Evolutionary conservation across 2,888 invertebrate species (phyloP), one percentile per base, ranked within the genome.

Genomic region (Cosmorhoe ocellata): DNA sequence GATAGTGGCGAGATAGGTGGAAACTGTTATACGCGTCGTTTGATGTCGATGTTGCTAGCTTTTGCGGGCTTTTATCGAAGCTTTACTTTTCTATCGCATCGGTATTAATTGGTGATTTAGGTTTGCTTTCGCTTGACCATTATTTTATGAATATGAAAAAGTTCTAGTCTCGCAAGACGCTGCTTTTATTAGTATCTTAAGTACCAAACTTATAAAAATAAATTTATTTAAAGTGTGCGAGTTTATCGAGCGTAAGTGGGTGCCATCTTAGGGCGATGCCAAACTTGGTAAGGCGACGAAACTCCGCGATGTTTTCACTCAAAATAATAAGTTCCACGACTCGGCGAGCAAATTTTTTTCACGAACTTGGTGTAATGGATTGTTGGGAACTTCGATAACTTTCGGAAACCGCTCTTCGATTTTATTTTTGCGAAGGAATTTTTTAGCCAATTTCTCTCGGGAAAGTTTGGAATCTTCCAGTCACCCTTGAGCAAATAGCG

Each of bases 321-420:
- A 86, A 88, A 87, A 89, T 88, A 89, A 89, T 88, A 90, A 88
- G 82, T 87, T 84, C 79, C 76, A 66, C 71, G 68, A 67, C 68
- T 71, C 61, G 65, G 56, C 62, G 79, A 86, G 82, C 69, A 82
- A 79, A 43, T 52, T 87, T 88, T 18, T 90, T 88, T 88, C 84
- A 79, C 83, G 76, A 84, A 88, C 84, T 84, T 80, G 79, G 86
- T 86, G 88, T 89, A 88, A 89, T 89, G 87, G 89, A 86, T 90
- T 90, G 88, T 88, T 84, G 84, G 81, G 64, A 87, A 88, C 72
- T 90, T 86, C 83, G 84, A 90, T 88, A 90, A 90, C 83, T 90
- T 88, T 86, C 84, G 89, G 89, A 89, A 87, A 85, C 82, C 78
- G 85, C 84, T 86, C 83, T 81, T 81, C 81, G 87, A 84, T 87